These are phyloP conservation scores for Morelia viridis DNA, from an alignment of 2,797 vertebrate species.

Conservation along the genomic window DNA sequence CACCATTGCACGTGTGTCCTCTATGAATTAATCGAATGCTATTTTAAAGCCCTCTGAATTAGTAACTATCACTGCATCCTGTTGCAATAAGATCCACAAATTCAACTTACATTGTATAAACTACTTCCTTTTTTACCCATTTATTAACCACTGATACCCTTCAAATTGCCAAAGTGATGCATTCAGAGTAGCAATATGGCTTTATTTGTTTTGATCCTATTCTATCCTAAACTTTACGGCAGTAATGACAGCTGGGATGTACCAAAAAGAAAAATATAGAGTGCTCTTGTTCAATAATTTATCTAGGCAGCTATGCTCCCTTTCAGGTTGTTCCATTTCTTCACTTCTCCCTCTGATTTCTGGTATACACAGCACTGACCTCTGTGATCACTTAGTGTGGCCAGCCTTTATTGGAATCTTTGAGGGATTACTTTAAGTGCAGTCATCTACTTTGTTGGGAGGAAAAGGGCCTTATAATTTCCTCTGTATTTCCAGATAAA, in stretches of 20 bases:
- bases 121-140: not conserved
- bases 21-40: not conserved
- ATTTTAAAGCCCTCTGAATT: not conserved
- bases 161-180: not conserved
- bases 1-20: not conserved
- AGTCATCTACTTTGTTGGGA: not conserved
- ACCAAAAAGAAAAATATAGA: not conserved
- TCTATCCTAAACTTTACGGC: not conserved
- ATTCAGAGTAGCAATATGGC: no score
- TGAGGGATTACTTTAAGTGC: not conserved
- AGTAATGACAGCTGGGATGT: not conserved
- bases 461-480: not conserved
- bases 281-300: not conserved
- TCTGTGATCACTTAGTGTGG: not conserved
- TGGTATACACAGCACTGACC: not conserved
- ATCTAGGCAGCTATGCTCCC: not conserved
- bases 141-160: not conserved
- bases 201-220: not conserved
- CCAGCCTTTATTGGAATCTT: not conserved
- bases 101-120: not conserved
- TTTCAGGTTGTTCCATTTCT: not conserved
- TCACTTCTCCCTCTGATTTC: not conserved
- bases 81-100: not conserved
- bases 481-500: not conserved
- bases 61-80: not conserved